Conservation (phyloP, 2,888 invertebrate genomes). For the Synanthedon andrenaeformis region DNA sequence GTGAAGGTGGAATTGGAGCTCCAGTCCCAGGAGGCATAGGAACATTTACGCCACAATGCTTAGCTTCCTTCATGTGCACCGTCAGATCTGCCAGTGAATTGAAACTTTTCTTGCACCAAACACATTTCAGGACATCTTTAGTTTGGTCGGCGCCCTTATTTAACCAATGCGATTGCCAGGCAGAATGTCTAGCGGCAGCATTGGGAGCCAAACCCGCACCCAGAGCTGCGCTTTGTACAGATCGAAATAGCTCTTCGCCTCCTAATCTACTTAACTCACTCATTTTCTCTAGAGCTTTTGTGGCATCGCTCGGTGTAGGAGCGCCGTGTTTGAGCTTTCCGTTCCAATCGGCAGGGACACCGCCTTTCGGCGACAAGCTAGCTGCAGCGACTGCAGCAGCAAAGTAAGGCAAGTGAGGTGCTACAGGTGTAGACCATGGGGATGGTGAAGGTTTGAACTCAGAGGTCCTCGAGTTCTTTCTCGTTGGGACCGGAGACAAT, state of each 20-base stretch:
- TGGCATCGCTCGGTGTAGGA: slow-evolving; percentile 82
- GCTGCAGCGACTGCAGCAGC: slow-evolving; percentile 84
- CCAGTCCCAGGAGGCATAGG: slow-evolving; percentile 77
- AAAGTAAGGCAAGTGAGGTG: slow-evolving; percentile 83
- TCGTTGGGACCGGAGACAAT: slow-evolving; percentile 71
- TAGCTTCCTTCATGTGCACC: slow-evolving; percentile 98
- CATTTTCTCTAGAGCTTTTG: slow-evolving; percentile 92
- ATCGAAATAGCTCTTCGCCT: slow-evolving; percentile 80
- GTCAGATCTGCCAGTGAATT: slow-evolving; percentile 94
- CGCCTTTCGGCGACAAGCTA: slow-evolving; percentile 80
- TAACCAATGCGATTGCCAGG: slow-evolving; percentile 98
- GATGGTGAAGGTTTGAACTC: slow-evolving; percentile 79
- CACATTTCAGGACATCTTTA: slow-evolving; percentile 96
- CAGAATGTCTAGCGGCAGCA: slow-evolving; percentile 82
- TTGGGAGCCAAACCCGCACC: slow-evolving; percentile 64
- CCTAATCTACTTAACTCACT: slow-evolving; percentile 88
- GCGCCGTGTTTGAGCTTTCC: slow-evolving; percentile 79
- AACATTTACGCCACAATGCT: slow-evolving; percentile 92
- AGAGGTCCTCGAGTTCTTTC: slow-evolving; percentile 75
- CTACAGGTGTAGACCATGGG: slow-evolving; percentile 84
- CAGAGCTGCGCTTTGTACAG: slow-evolving; percentile 66
- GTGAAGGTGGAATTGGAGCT: slow-evolving; percentile 59
- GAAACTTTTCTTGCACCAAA: slow-evolving; percentile 98
- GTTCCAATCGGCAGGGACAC: slow-evolving; percentile 77
- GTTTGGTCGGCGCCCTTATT: slow-evolving; percentile 96